A percentile compares a stretch with the other conserved stretches of the same genome.
These are phyloP conservation scores for Ladona fulva DNA, from an alignment of 1,140 invertebrate species.

Conservation along the genomic window DNA sequence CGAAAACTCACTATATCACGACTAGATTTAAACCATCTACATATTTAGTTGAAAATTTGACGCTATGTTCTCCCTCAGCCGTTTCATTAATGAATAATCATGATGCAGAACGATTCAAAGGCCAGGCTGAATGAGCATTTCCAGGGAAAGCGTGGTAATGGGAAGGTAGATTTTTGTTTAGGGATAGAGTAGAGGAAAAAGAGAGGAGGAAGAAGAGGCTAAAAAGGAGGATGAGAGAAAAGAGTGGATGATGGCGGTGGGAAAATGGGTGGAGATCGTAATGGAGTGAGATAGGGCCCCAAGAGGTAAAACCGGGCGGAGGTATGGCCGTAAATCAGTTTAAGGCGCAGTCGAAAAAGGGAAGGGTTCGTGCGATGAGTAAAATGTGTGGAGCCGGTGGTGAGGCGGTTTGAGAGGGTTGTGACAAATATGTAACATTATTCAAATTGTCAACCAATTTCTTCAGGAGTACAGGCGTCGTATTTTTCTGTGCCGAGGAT, in stretches of 20 bases:
- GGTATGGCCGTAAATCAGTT: neutral
- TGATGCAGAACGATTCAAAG: too few species aligned
- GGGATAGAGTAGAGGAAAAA: too few species aligned
- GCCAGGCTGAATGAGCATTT: too few species aligned
- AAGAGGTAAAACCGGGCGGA: neutral
- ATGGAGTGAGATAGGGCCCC: neutral
- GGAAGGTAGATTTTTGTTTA: too few species aligned
- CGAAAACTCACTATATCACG: too few species aligned
- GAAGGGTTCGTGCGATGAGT: neutral
- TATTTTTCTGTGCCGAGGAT: neutral
- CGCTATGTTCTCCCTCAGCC: too few species aligned
- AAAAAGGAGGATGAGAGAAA: neutral
- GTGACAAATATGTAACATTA: conserved; percentile 7
- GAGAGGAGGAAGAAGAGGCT: neutral
- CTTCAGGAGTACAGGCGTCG: neutral
- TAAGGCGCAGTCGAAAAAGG: neutral
- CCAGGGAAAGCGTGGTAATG: too few species aligned
- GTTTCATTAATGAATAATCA: too few species aligned
- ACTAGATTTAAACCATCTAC: too few species aligned
- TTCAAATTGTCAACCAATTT: conserved; percentile 3
- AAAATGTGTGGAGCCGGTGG: neutral
- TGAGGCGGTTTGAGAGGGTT: neutral
- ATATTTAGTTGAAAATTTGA: too few species aligned
- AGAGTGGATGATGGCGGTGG: neutral
- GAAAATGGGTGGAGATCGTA: neutral